Percentiles rank a stretch among this genome's conserved stretches.
Evolutionary conservation across 2,888 invertebrate species (phyloP).

Genomic region (Furcula furcula): DNA sequence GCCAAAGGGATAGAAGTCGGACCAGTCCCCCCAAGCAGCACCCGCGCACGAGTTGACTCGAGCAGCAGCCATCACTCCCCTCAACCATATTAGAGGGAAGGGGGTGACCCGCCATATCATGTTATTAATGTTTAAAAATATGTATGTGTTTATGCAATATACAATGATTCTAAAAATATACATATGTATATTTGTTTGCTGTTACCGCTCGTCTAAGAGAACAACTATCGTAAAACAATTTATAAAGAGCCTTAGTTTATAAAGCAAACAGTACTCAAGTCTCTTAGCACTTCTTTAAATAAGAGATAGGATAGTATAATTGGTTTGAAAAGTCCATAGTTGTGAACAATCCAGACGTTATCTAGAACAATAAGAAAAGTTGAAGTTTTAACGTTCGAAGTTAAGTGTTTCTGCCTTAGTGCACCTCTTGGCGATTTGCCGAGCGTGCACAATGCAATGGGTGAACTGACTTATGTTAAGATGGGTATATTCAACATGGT

Average conservation of each 20-base stretch:
- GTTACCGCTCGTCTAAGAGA: too few relatives aligned
- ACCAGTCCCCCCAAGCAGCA: too few relatives aligned
- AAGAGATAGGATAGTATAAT: conserved; percentile 20
- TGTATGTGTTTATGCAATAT: too few relatives aligned
- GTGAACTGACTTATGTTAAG: conserved; percentile 35
- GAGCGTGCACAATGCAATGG: conserved; percentile 38
- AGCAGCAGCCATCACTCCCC: too few relatives aligned
- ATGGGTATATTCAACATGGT: neutral
- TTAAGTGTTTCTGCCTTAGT: conserved; percentile 52
- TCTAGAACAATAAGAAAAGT: conserved; percentile 38
- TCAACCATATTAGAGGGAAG: too few relatives aligned
- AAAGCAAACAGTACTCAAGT: conserved; percentile 9
- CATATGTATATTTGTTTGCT: too few relatives aligned
- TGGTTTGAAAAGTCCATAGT: conserved; percentile 28
- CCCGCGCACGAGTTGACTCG: too few relatives aligned
- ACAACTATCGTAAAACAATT: too few relatives aligned
- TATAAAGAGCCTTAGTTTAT: conserved; percentile 2
- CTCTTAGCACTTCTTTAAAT: conserved; percentile 8
- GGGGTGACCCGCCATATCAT: too few relatives aligned
- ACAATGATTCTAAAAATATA: too few relatives aligned
- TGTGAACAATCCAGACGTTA: conserved; percentile 15
- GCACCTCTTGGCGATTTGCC: conserved; percentile 48
- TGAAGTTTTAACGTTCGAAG: conserved; percentile 42
- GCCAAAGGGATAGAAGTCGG: too few relatives aligned
- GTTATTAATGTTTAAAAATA: too few relatives aligned